Conservation (phyloP, 2,113 vertebrate species). For the Ciconia boyciana region DNA sequence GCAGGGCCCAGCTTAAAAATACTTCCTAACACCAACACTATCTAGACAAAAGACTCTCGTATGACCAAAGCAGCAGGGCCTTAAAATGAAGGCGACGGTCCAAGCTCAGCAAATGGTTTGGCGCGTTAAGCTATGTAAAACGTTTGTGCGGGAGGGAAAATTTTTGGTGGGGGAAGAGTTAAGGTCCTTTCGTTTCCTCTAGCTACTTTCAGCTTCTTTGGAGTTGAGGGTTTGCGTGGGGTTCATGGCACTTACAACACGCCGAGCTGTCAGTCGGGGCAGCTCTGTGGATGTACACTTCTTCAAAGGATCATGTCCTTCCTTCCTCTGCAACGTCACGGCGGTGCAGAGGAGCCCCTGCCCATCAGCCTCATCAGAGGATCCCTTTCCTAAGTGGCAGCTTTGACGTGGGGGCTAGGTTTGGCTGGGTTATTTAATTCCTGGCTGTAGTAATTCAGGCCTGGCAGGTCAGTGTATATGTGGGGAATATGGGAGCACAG, state of each 20-base stretch:
- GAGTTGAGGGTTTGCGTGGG: not conserved
- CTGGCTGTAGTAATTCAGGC: not conserved
- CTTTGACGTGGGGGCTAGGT: not conserved
- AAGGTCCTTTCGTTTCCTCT: not conserved
- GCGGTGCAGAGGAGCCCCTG: not conserved
- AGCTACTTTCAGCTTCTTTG: not conserved
- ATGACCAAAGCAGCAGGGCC: not conserved
- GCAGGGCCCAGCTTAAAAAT: not conserved
- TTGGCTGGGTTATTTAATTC: not conserved
- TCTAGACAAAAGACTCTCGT: not conserved
- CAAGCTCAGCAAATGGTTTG: not conserved
- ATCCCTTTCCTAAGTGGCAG: not conserved
- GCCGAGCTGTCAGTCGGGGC: not conserved
- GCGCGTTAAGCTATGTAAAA: not conserved
- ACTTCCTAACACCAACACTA: no score
- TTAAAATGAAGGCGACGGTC: not conserved
- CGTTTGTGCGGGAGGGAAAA: not conserved
- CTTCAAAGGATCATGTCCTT: not conserved
- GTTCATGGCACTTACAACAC: not conserved
- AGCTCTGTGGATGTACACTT: rapidly evolving
- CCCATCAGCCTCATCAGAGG: not conserved
- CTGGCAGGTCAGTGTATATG: not conserved
- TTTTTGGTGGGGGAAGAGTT: not conserved
- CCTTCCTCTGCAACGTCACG: not conserved
- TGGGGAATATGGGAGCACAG: not conserved